These are phyloP conservation scores for Halcyon leucocephala DNA, from an alignment of 2,797 vertebrate genomes.

Conservation along the genomic window DNA sequence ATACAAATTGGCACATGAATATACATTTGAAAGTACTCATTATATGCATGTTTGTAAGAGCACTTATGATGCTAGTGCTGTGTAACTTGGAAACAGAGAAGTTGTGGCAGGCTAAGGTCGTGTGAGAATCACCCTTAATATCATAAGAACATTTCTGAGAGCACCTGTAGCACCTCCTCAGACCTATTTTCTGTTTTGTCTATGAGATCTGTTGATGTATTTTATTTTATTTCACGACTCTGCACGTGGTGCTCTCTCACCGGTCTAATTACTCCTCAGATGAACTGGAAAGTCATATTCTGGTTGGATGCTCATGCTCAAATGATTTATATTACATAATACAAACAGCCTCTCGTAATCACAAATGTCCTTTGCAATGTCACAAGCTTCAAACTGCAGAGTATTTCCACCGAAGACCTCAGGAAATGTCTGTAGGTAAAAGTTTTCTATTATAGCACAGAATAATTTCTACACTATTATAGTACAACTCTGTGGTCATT, in stretches of 20 bases:
- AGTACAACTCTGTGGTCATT: neutral
- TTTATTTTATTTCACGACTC: constrained; percentile 16
- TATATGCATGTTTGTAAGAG: constrained; percentile 15
- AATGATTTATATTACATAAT: constrained; percentile 4
- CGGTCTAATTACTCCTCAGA: constrained; percentile 7
- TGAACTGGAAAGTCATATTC: constrained; percentile 36
- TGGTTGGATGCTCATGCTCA: constrained; percentile 15
- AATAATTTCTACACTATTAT: neutral
- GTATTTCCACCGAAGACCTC: neutral
- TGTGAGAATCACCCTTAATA: neutral
- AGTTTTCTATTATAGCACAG: neutral
- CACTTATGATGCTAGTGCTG: neutral
- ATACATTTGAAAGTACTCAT: constrained; percentile 43
- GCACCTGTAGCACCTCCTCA: neutral
- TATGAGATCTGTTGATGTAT: neutral
- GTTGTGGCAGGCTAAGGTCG: neutral
- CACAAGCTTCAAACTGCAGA: neutral
- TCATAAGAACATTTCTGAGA: neutral
- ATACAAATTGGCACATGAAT: constrained; percentile 41
- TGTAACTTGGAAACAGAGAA: neutral
- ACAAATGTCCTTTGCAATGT: constrained; percentile 52
- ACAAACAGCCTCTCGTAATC: neutral
- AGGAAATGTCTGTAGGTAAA: constrained; percentile 31
- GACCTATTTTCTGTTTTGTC: neutral
- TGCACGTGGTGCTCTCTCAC: neutral